These are phyloP conservation scores for Sterrhoptilus dennistouni DNA, from an alignment of 2,113 vertebrate species.

Conservation along the genomic window DNA sequence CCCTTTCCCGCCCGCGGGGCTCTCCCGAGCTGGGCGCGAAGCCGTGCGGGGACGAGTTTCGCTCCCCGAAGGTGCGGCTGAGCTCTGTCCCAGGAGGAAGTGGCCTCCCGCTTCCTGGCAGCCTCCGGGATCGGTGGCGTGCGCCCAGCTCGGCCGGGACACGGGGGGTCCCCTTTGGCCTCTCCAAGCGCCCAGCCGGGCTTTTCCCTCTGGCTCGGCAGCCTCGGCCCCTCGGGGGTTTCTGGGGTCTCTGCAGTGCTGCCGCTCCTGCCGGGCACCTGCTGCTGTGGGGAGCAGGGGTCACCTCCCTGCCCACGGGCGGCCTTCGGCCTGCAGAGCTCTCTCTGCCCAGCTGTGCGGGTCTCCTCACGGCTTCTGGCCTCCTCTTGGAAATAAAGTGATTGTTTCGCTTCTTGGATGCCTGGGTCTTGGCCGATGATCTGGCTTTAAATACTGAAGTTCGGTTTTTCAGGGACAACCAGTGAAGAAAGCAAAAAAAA, in stretches of 20 bases:
- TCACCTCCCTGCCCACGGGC: fast-evolving
- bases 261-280: neutral
- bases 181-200: neutral
- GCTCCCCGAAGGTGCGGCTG: neutral
- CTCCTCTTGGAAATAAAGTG: neutral
- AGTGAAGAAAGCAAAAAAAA: neutral
- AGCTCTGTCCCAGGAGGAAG: neutral
- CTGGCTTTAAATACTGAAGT: neutral
- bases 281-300: neutral
- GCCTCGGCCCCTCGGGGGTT: neutral
- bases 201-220: neutral
- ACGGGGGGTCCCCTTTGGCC: neutral
- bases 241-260: neutral
- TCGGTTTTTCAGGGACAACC: neutral
- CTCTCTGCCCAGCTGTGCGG: neutral
- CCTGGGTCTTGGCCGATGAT: neutral
- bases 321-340: neutral
- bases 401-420: neutral
- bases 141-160: neutral
- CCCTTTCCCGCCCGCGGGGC: neutral
- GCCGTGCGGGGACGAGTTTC: neutral
- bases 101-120: neutral
- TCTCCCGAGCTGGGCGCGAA: neutral
- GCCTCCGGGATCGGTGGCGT: neutral
- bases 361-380: neutral